Percentiles rank a stretch among this genome's conserved stretches.
These are phyloP conservation scores for Antheraea assamensis DNA, from an alignment of 2,888 invertebrate species.

Conservation along the genomic window DNA sequence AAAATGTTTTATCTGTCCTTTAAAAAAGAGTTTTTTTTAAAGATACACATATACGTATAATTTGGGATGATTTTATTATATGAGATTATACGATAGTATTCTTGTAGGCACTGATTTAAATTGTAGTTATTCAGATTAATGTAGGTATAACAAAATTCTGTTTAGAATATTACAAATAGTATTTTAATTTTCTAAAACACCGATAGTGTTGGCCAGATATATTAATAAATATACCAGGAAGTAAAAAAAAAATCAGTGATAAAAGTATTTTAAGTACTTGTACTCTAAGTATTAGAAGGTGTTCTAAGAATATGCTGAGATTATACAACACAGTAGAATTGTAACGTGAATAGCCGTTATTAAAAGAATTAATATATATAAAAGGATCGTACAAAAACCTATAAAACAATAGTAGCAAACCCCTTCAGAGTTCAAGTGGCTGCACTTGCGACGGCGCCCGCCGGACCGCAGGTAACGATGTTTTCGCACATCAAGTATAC, in stretches of 20 bases:
- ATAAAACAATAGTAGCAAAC: slow-evolving; percentile 52
- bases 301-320: neutral
- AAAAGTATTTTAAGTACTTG: too few relatives aligned
- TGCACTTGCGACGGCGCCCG: slow-evolving; percentile 47
- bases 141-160: too few relatives aligned
- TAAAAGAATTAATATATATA: slow-evolving; percentile 9
- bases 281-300: too few relatives aligned
- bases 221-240: neutral
- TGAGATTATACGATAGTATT: too few relatives aligned
- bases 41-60: too few relatives aligned
- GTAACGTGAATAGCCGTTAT: neutral
- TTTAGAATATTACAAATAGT: neutral
- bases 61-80: too few relatives aligned
- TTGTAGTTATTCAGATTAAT: too few relatives aligned
- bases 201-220: neutral
- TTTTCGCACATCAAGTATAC: slow-evolving; percentile 59
- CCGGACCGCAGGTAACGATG: slow-evolving; percentile 69
- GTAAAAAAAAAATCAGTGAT: too few relatives aligned
- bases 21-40: too few relatives aligned
- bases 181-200: neutral
- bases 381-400: slow-evolving; percentile 26
- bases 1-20: neutral
- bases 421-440: slow-evolving; percentile 63
- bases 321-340: neutral
- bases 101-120: too few relatives aligned